Evolutionary conservation across 2,888 invertebrate genomes (phyloP).

Genomic region (Seira musarum): DNA sequence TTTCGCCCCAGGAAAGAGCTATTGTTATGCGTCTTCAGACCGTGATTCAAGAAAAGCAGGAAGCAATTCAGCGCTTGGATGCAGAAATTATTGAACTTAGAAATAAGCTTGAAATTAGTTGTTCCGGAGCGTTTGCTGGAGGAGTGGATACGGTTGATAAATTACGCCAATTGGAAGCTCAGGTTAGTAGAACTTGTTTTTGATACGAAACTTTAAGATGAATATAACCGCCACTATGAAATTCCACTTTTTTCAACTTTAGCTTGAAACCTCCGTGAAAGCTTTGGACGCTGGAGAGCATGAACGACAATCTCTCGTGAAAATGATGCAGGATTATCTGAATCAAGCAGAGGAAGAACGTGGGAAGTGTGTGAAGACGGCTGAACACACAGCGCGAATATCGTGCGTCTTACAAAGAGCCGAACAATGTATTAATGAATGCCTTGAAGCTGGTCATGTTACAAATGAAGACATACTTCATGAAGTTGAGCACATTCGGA

Average conservation of each 20-base stretch:
- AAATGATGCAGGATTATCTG: constrained; percentile 76
- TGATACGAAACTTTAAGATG: background rate
- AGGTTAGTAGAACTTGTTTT: constrained; percentile 36
- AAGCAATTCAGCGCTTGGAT: constrained; percentile 51
- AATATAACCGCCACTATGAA: too few relatives aligned
- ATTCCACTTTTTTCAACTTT: background rate
- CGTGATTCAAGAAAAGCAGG: constrained; percentile 59
- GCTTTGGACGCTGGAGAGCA: constrained; percentile 75
- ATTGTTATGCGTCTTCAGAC: constrained; percentile 55
- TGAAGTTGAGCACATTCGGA: constrained; percentile 64
- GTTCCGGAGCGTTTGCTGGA: constrained; percentile 40
- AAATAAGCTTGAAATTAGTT: constrained; percentile 57
- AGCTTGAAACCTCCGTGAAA: constrained; percentile 57
- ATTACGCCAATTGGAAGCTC: constrained; percentile 49
- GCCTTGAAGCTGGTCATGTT: constrained; percentile 65
- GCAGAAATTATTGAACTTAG: constrained; percentile 47
- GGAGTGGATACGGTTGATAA: constrained; percentile 40
- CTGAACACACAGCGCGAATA: constrained; percentile 60
- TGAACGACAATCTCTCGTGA: constrained; percentile 78
- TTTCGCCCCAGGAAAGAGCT: constrained; percentile 61
- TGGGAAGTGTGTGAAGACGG: constrained; percentile 71
- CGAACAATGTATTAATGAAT: constrained; percentile 63
- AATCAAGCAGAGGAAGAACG: constrained; percentile 77
- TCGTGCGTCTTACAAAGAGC: constrained; percentile 63
- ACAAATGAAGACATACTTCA: constrained; percentile 58